Percentiles rank a stretch among this genome's conserved stretches.
phyloP scores from a whole-genome alignment of 2,797 vertebrate genomes.

The Pseudomugil tenellus region DNA sequence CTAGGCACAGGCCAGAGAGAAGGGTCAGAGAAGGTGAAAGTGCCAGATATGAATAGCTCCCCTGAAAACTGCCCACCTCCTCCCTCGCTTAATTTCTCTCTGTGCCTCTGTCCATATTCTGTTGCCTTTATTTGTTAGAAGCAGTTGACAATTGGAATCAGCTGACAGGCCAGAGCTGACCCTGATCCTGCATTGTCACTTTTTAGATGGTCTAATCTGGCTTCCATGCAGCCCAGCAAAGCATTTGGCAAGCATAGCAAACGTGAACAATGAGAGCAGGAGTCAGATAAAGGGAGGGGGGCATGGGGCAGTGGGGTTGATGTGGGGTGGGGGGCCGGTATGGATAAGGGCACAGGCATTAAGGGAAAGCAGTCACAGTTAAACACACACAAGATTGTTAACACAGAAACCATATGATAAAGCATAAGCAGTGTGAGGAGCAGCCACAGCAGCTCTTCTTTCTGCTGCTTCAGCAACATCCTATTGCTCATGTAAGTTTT shows the following conservation, averaged over 20 bases:
- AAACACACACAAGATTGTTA: conserved; percentile 73
- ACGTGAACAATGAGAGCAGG: conserved; percentile 82
- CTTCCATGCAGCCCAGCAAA: conserved; percentile 80
- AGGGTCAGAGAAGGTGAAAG: conserved; percentile 66
- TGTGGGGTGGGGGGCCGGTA: conserved; percentile 43
- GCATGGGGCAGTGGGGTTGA: conserved; percentile 58
- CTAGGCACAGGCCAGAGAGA: conserved; percentile 29
- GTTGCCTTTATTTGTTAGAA: conserved; percentile 81
- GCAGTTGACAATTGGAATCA: conserved; percentile 80
- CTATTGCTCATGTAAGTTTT: conserved; percentile 42
- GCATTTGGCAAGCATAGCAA: conserved; percentile 85
- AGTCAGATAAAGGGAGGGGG: conserved; percentile 65
- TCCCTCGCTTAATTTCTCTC: conserved; percentile 53
- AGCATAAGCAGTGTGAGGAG: conserved; percentile 53
- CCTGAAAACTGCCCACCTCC: conserved; percentile 44
- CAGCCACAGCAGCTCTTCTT: conserved; percentile 43
- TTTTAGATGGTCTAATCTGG: conserved; percentile 85
- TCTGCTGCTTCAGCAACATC: conserved; percentile 74
- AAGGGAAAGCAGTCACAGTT: conserved; percentile 60
- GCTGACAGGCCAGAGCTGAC: conserved; percentile 78
- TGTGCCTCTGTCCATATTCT: conserved; percentile 68
- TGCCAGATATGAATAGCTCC: conserved; percentile 72
- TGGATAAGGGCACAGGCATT: conserved; percentile 62
- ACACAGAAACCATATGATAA: conserved; percentile 73
- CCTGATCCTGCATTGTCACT: conserved; percentile 86